Conservation (phyloP, 2,797 vertebrate genomes). For the Ibycter americanus region DNA sequence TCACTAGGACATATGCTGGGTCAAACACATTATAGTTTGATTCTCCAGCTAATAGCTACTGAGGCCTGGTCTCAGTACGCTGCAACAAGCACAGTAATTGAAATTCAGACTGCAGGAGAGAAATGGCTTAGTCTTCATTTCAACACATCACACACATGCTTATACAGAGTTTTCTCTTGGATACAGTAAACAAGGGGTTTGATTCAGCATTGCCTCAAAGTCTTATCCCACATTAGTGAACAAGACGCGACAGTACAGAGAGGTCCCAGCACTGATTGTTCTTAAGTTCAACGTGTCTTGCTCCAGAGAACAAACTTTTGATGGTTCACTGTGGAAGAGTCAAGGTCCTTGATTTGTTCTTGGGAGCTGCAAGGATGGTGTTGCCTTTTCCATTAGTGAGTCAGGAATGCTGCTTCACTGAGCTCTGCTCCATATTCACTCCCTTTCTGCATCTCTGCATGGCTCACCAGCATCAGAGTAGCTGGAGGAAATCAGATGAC, state of each 20-base stretch:
- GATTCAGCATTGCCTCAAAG: not conserved
- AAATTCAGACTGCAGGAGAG: constrained; percentile 34
- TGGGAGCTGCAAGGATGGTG: not conserved
- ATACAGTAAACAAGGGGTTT: not conserved
- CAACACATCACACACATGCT: not conserved
- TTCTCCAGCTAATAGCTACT: constrained; percentile 15
- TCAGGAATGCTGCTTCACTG: not conserved
- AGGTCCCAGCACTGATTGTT: not conserved
- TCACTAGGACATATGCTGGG: constrained; percentile 4
- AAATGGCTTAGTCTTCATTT: constrained; percentile 48
- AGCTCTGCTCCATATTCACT: not conserved
- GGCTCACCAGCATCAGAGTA: not conserved
- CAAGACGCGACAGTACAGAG: not conserved
- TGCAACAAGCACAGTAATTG: constrained; percentile 35
- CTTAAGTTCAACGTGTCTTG: not conserved
- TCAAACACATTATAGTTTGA: constrained; percentile 29
- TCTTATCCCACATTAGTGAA: not conserved
- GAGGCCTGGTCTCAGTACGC: not conserved
- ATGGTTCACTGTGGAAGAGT: not conserved
- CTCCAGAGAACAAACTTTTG: not conserved
- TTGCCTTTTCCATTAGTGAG: not conserved
- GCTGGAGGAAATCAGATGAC: not conserved
- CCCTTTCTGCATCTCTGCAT: not conserved
- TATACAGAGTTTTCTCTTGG: not conserved
- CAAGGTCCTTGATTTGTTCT: not conserved